These are phyloP conservation scores for Monoplex corrugatus DNA, from an alignment of 2,888 invertebrate species.

Conservation along the genomic window DNA sequence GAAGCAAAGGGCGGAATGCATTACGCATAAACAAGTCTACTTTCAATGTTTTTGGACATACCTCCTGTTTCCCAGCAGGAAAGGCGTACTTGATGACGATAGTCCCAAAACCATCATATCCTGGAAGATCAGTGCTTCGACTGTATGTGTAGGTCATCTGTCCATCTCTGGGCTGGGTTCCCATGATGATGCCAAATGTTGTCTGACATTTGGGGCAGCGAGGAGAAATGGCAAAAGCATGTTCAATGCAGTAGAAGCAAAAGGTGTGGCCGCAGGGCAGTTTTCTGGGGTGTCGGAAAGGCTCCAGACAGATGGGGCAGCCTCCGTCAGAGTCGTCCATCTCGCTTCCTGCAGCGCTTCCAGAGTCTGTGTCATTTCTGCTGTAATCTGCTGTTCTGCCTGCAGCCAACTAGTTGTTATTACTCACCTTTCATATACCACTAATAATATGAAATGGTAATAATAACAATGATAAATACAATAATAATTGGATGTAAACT, in stretches of 20 bases:
- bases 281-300: conserved; percentile 57
- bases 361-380: conserved; percentile 38
- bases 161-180: conserved; percentile 62
- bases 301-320: conserved; percentile 67
- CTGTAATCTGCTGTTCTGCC: neutral
- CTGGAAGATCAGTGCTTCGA: conserved; percentile 52
- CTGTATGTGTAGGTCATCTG: conserved; percentile 51
- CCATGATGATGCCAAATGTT: conserved; percentile 58
- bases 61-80: conserved; percentile 66
- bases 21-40: too few relatives aligned
- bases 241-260: conserved; percentile 57
- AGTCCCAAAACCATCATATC: conserved; percentile 54
- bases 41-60: too few relatives aligned
- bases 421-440: too few relatives aligned
- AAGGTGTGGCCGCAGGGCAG: conserved; percentile 62
- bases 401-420: too few relatives aligned
- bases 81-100: conserved; percentile 63
- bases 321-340: conserved; percentile 25
- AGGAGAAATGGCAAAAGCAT: conserved; percentile 53
- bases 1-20: too few relatives aligned
- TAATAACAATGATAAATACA: too few relatives aligned
- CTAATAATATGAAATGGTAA: too few relatives aligned
- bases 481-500: too few relatives aligned
- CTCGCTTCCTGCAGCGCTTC: conserved; percentile 2
- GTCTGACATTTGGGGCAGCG: conserved; percentile 82